Evolutionary conservation across 2,113 vertebrate species (phyloP).

Genomic region (Aviceda subcristata): DNA sequence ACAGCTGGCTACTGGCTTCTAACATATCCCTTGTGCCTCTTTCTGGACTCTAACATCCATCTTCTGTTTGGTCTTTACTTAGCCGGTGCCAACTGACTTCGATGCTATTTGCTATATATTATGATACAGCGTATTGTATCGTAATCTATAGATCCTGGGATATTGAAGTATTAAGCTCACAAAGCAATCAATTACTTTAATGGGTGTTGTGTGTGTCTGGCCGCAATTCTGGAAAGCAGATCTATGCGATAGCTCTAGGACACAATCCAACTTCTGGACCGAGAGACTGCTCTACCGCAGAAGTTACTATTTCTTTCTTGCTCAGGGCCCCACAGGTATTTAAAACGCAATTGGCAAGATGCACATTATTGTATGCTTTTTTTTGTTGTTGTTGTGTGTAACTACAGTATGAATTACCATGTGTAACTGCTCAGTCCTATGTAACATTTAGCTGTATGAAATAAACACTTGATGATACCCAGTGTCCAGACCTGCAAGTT

Average conservation of each 20-base stretch:
- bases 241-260: slow-evolving; percentile 33
- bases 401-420: rapidly evolving
- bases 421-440: neutral
- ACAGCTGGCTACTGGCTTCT: slow-evolving; percentile 14
- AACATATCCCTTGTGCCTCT: slow-evolving; percentile 6
- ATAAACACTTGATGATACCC: neutral
- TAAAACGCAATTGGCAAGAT: neutral
- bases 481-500: neutral
- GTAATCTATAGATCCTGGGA: neutral
- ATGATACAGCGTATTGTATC: neutral
- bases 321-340: neutral
- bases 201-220: slow-evolving; percentile 6
- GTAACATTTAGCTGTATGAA: neutral
- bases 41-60: neutral
- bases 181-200: slow-evolving; percentile 31
- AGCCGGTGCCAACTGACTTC: neutral
- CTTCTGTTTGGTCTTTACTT: neutral
- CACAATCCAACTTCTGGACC: neutral
- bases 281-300: neutral
- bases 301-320: neutral
- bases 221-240: neutral
- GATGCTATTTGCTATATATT: neutral
- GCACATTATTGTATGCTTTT: neutral
- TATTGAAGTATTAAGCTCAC: neutral
- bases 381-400: neutral